phyloP scores from a whole-genome alignment of 2,113 vertebrate species.

The Syngnathus scovelli region DNA sequence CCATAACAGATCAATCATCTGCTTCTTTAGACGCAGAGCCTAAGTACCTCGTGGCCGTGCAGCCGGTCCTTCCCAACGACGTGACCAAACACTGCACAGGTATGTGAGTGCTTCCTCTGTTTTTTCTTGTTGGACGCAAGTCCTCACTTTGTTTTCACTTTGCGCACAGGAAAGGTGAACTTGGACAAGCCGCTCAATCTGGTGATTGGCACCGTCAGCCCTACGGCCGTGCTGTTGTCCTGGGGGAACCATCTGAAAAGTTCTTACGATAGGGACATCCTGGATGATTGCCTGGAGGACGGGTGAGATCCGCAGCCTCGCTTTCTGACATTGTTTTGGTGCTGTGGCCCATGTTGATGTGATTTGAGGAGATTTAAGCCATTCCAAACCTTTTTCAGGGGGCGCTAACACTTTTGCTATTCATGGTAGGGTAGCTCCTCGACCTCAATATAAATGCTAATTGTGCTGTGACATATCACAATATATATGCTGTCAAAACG shows the following conservation, averaged over 20 bases:
- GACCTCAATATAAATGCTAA: background rate
- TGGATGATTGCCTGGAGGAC: conserved; percentile 83
- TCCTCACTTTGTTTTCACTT: background rate
- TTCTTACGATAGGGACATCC: conserved; percentile 79
- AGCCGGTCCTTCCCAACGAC: conserved; percentile 76
- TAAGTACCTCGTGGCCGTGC: conserved; percentile 86
- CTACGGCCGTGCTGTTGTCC: conserved; percentile 88
- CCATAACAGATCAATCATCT: background rate
- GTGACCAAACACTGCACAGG: conserved; percentile 89
- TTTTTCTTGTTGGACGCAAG: background rate
- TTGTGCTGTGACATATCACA: background rate
- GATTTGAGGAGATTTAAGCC: too few relatives aligned
- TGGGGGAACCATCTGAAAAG: conserved; percentile 91
- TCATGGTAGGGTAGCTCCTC: too few relatives aligned
- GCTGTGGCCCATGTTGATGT: too few relatives aligned
- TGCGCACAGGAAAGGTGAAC: conserved; percentile 75
- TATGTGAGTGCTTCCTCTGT: conserved; percentile 30
- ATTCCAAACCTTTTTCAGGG: too few relatives aligned
- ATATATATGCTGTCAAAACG: too few relatives aligned
- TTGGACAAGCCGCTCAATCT: conserved; percentile 84
- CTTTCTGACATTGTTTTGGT: background rate
- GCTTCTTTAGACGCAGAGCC: conserved; percentile 85
- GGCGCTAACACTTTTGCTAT: too few relatives aligned
- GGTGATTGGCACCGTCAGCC: conserved; percentile 85
- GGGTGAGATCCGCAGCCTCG: conserved; percentile 64